Conservation (phyloP, 2,797 vertebrate genomes). For the Enteromius viviparus region DNA sequence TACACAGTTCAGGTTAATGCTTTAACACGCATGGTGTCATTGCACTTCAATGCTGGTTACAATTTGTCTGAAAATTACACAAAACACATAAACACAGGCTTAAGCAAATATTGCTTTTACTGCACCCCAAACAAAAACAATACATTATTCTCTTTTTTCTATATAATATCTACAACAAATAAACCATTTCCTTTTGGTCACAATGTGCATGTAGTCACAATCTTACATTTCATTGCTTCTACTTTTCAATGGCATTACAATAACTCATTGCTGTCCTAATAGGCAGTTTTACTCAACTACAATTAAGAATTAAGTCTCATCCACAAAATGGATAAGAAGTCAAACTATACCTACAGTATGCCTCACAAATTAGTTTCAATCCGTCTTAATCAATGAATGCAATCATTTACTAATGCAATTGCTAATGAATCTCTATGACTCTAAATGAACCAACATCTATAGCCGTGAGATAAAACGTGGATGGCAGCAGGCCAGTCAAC, state of each 20-base stretch:
- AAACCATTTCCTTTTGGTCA: too few relatives aligned
- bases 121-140: too few relatives aligned
- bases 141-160: too few relatives aligned
- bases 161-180: too few relatives aligned
- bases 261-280: background rate
- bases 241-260: background rate
- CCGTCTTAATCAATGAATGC: background rate
- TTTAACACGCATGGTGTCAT: too few relatives aligned
- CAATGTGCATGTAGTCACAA: background rate
- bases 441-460: background rate
- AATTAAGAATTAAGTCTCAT: background rate
- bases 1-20: too few relatives aligned
- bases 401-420: background rate
- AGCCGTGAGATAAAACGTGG: background rate
- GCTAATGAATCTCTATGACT: background rate
- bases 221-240: background rate
- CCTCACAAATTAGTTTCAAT: background rate
- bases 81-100: too few relatives aligned
- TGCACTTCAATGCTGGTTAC: too few relatives aligned
- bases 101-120: too few relatives aligned
- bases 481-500: background rate
- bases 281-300: background rate
- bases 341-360: background rate
- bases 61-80: too few relatives aligned
- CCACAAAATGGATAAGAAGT: background rate